Conservation (phyloP, 2,113 vertebrate species). For the Casuarius casuarius region DNA sequence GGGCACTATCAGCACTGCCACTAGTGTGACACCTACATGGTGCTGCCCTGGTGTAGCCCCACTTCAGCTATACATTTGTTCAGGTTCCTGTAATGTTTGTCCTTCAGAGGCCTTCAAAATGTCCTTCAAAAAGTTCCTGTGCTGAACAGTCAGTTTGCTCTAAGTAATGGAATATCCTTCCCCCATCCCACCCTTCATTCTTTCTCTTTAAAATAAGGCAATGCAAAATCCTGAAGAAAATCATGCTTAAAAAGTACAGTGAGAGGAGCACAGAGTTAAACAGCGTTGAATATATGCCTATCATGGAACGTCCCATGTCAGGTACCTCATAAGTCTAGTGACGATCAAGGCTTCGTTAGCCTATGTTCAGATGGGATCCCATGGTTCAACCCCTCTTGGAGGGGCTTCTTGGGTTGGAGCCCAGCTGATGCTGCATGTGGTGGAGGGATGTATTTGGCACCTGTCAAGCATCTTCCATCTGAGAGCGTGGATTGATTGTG, state of each 20-base stretch:
- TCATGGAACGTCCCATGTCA: too few species aligned
- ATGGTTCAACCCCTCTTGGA: not conserved
- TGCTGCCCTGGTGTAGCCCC: not conserved
- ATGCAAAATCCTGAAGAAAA: not conserved
- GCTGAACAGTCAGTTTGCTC: not conserved
- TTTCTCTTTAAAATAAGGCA: not conserved
- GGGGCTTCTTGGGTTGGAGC: not conserved
- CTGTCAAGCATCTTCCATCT: not conserved
- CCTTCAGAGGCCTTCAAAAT: not conserved
- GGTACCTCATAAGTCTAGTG: not conserved
- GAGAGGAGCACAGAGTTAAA: not conserved
- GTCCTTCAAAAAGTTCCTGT: not conserved
- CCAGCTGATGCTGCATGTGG: not conserved
- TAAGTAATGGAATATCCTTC: not conserved
- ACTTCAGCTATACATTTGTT: not conserved
- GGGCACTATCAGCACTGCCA: too few species aligned
- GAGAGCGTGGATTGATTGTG: not conserved
- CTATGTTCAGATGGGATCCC: not conserved
- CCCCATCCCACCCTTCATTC: not conserved
- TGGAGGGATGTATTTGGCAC: not conserved
- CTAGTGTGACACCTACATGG: not conserved
- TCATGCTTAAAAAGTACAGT: not conserved
- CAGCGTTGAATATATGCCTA: not conserved
- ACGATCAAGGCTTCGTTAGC: not conserved
- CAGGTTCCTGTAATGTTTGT: not conserved